Evolutionary conservation across 2,113 vertebrate genomes (phyloP), one percentile per base, ranked within the genome.

Genomic region (Ciconia stormi): DNA sequence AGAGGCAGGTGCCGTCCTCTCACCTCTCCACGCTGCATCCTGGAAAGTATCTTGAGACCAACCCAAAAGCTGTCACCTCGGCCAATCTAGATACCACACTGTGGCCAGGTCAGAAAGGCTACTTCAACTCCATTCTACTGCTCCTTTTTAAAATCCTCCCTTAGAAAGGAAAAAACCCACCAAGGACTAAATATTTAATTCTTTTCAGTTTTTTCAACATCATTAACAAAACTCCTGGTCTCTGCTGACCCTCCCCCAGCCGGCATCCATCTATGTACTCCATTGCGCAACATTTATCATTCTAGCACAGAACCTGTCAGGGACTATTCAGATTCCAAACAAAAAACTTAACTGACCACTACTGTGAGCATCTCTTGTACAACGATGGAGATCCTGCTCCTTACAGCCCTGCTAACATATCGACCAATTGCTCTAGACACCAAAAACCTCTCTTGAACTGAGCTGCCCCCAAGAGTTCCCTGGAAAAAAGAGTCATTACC

Each of bases 231-330:
- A 71, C 16, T 66, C 55, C 4, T 7, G 4, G 69, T 36, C 27
- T 40, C 50, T 61, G 55, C 23, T 87, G 67, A 46, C 14, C 40
- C 36, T 71, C 22, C 4, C 21, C 23, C 16, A 42, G 30, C 7
- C 1, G 2, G 49, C 53, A 73, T 17, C 49, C 6, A 0, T 29
- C 65, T 49, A 13, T 1, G 0, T 23, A 11, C 36, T 82, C 19
- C 40, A 82, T 0, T 70, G 69, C 38, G 70, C 63, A 91, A 53
- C 13, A 74, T 29, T 38, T 38, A 62, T 13, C 12, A 16, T 53
- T 81, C 83, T 26, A 71, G 53, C 63, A 72, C 26, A 70, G 59
- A 79, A 74, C 8, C 21, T 42, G 32, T 13, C 56, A 85, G 38
- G 19, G 34, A 71, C 30, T 62, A 36, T 13, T 47, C 36, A 67